Conservation (phyloP, 2,113 vertebrate species). For the Onychostruthus taczanowskii region DNA sequence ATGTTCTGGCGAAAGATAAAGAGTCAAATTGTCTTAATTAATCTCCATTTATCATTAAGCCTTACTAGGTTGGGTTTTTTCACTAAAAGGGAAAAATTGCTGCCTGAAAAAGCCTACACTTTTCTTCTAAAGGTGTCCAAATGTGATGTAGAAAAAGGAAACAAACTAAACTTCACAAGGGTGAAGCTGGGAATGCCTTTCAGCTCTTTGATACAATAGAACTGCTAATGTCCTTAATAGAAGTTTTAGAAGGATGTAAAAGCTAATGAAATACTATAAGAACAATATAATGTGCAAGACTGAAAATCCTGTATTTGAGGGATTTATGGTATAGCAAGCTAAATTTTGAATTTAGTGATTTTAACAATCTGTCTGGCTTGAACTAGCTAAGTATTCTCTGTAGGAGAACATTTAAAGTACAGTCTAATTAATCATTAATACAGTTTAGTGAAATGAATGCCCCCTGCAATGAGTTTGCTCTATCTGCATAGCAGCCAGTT, state of each 20-base stretch:
- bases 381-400: conserved; percentile 34
- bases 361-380: not conserved
- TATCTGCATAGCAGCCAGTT: not conserved
- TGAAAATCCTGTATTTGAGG: not conserved
- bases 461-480: conserved; percentile 14
- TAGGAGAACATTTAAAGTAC: conserved; percentile 27
- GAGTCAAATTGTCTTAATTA: not conserved
- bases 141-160: not conserved
- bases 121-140: not conserved
- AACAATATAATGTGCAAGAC: not conserved
- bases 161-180: not conserved
- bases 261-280: not conserved
- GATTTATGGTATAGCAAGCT: not conserved
- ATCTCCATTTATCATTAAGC: not conserved
- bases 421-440: conserved; percentile 59
- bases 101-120: not conserved
- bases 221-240: not conserved
- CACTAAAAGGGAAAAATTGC: not conserved
- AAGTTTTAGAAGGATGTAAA: not conserved
- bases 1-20: not conserved
- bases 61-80: not conserved
- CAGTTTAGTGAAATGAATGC: conserved; percentile 16
- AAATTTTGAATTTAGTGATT: conserved; percentile 29
- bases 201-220: not conserved
- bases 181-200: not conserved